Percentiles rank a stretch among this genome's conserved stretches.
Conservation (phyloP, 2,888 invertebrate species). For the Megalurothrips usitatus region DNA sequence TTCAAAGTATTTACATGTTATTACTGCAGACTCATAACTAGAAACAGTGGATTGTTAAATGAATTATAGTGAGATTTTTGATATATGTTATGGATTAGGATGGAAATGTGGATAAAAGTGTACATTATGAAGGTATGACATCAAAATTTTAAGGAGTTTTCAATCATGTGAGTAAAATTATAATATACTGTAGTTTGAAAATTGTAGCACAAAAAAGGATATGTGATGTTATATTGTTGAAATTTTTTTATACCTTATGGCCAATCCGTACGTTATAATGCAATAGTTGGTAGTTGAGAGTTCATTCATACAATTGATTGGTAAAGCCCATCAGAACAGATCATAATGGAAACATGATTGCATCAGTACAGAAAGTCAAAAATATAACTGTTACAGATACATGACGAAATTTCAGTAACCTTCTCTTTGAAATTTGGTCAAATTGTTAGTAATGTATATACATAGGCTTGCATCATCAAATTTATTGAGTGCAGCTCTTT, state of each 20-base stretch:
- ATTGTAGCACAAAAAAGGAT: conserved; percentile 16
- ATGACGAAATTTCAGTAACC: neutral
- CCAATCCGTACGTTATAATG: neutral
- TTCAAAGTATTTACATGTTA: conserved; percentile 22
- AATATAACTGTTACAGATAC: neutral
- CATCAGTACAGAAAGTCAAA: neutral
- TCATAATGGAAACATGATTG: neutral
- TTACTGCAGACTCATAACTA: conserved; percentile 9
- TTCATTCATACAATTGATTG: neutral
- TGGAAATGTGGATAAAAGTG: conserved; percentile 17
- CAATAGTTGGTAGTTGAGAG: neutral
- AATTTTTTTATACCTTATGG: neutral
- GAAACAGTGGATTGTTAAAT: conserved; percentile 8
- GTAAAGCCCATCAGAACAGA: neutral
- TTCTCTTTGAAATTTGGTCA: neutral
- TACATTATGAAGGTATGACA: neutral
- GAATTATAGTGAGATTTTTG: conserved; percentile 23
- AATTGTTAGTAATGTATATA: neutral
- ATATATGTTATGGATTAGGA: conserved; percentile 23
- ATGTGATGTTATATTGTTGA: conserved; percentile 27
- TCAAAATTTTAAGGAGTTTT: neutral
- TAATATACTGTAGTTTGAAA: conserved; percentile 19
- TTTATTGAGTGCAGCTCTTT: neutral
- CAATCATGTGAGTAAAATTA: neutral
- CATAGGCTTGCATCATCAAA: neutral